A percentile compares a stretch with the other conserved stretches of the same genome.
These are phyloP conservation scores for Apostichopus parvimensis DNA, from an alignment of 35 echinoderm and acorn worm genomes.

Conservation along the genomic window DNA sequence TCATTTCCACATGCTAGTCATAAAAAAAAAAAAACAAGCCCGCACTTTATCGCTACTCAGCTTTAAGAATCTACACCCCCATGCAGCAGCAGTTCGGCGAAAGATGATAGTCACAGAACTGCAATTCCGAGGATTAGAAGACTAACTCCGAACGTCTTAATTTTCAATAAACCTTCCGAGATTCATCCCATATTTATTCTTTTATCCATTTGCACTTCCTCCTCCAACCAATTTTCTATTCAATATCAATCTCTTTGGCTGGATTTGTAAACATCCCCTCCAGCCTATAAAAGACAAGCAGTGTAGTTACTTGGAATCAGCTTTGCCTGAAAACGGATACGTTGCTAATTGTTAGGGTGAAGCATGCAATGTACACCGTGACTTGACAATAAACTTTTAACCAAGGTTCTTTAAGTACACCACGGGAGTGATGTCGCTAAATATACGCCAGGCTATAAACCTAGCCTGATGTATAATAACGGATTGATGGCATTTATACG, in stretches of 20 bases:
- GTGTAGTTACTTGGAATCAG: not conserved
- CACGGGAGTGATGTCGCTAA: too few species aligned
- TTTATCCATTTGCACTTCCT: not conserved
- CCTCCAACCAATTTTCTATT: constrained; percentile 4
- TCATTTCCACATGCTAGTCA: too few species aligned
- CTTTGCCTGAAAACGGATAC: not conserved
- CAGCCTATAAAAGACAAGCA: not conserved
- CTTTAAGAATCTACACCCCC: too few species aligned
- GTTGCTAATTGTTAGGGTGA: not conserved
- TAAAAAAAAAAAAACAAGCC: too few species aligned
- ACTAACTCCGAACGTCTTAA: not conserved
- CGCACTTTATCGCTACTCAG: too few species aligned
- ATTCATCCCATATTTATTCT: constrained; percentile 22
- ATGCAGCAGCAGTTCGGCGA: not conserved
- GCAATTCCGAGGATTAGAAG: not conserved
- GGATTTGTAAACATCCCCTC: constrained; percentile 18
- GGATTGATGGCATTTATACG: too few species aligned
- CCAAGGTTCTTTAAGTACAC: too few species aligned
- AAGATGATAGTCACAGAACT: constrained; percentile 5
- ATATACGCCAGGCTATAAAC: too few species aligned
- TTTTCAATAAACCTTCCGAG: constrained; percentile 2
- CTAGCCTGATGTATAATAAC: too few species aligned
- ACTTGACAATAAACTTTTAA: not conserved
- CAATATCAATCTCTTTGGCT: not conserved
- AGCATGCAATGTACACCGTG: not conserved